phyloP scores from a whole-genome alignment of 2,888 invertebrate genomes.

The Ectobius pallidus region DNA sequence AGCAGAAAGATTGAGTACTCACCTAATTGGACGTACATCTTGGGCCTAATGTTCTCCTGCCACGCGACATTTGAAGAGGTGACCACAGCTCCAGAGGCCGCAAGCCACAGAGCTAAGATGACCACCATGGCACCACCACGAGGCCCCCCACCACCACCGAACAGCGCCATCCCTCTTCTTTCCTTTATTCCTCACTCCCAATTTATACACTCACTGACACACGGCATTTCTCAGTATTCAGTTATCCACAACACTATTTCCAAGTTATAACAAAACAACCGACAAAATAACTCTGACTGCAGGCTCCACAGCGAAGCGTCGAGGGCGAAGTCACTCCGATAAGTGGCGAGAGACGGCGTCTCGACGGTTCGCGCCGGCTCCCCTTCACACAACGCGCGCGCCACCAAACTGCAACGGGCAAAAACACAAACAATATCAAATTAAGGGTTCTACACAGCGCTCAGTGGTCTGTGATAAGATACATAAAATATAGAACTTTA shows the following conservation, averaged over 20 bases:
- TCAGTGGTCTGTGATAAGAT: neutral
- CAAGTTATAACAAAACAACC: no score
- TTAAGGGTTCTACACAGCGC: neutral
- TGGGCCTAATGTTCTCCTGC: conserved; percentile 92
- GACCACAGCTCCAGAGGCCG: conserved; percentile 49
- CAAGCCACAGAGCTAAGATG: conserved; percentile 26
- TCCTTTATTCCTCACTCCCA: conserved; percentile 15
- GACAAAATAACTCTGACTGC: no score
- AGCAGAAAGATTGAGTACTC: conserved; percentile 63
- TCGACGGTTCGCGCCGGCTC: conserved; percentile 29
- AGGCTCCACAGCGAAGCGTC: conserved; percentile 9
- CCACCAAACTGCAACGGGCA: conserved; percentile 40
- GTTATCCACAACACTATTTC: neutral
- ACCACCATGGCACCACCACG: conserved; percentile 13
- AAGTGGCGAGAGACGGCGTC: conserved; percentile 28
- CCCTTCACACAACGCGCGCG: conserved; percentile 34
- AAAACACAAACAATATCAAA: conserved; percentile 23
- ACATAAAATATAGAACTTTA: no score
- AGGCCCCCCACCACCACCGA: neutral
- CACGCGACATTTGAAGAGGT: conserved; percentile 64
- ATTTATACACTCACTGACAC: conserved; percentile 21
- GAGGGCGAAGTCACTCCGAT: conserved; percentile 11
- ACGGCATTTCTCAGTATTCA: conserved; percentile 18
- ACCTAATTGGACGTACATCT: conserved; percentile 93
- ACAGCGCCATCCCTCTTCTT: neutral